Percentiles rank a stretch among this genome's conserved stretches.
Conservation (phyloP, 2,113 vertebrate species). For the Eurypyga helias region DNA sequence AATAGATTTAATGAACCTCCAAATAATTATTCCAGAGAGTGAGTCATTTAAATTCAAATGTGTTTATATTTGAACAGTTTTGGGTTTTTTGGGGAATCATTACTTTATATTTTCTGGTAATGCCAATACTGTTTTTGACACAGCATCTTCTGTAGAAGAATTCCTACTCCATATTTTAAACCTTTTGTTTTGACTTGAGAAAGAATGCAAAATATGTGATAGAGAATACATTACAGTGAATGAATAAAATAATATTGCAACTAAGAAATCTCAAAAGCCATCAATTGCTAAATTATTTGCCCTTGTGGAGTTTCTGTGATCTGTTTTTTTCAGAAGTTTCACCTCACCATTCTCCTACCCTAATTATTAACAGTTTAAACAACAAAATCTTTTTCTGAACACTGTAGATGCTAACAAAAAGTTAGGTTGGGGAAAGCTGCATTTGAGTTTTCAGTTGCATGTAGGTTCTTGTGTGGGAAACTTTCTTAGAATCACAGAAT, state of each 20-base stretch:
- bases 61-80: not conserved
- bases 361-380: slow-evolving; percentile 13
- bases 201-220: slow-evolving; percentile 9
- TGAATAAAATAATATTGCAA: slow-evolving; percentile 37
- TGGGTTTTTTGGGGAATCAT: not conserved
- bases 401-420: not conserved
- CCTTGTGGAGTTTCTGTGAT: slow-evolving; percentile 3
- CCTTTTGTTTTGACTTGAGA: not conserved
- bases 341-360: slow-evolving; percentile 17
- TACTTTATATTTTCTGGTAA: not conserved
- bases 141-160: not conserved
- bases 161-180: not conserved
- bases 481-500: not conserved
- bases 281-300: not conserved
- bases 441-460: not conserved
- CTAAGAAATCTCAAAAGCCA: slow-evolving; percentile 20
- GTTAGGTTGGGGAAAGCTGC: not conserved
- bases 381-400: not conserved
- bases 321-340: slow-evolving; percentile 17
- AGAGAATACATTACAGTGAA: slow-evolving; percentile 30
- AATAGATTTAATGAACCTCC: not conserved
- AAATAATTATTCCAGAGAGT: not conserved
- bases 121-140: not conserved
- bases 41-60: not conserved
- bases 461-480: not conserved